These are phyloP conservation scores for Deroplatys truncata DNA, from an alignment of 2,888 invertebrate genomes.

Conservation along the genomic window DNA sequence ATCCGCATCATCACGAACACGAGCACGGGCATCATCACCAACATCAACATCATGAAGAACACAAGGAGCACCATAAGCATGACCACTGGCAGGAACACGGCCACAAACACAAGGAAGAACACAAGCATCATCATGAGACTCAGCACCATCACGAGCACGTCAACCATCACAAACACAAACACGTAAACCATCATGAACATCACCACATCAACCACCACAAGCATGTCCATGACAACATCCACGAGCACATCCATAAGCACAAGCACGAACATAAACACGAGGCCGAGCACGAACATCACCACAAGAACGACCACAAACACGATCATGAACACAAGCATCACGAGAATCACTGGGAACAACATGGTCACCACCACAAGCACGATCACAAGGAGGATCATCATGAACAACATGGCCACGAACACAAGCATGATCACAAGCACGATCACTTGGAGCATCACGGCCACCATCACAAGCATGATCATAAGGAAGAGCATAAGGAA, in stretches of 20 bases:
- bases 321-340: background rate
- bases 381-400: background rate
- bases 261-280: background rate
- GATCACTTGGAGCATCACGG: background rate
- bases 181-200: background rate
- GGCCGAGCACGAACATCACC: background rate
- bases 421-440: background rate
- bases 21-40: no score
- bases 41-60: background rate
- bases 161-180: background rate
- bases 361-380: background rate
- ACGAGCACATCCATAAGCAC: background rate
- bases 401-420: background rate
- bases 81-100: background rate
- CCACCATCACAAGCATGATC: background rate
- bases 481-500: background rate
- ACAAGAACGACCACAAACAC: background rate
- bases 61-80: background rate
- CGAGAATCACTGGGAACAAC: background rate
- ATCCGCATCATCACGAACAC: no score
- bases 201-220: background rate
- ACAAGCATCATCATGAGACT: background rate
- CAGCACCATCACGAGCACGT: background rate
- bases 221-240: background rate
- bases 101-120: background rate